Evolutionary conservation across 2,888 invertebrate genomes (phyloP).

Genomic region (Pegoplata infirma): DNA sequence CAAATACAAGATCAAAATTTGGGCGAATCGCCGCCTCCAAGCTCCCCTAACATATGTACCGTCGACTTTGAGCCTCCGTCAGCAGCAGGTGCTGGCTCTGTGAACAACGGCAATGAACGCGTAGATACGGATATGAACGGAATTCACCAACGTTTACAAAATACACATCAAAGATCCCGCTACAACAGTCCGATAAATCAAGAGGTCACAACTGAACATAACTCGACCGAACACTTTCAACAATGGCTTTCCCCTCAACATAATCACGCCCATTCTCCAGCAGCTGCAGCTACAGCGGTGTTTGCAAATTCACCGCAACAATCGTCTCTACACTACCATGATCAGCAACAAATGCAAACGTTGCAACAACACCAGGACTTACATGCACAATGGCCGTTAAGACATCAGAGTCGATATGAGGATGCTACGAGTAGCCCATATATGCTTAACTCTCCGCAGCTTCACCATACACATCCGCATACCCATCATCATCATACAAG

Average conservation of each 20-base stretch:
- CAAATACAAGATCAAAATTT: slow-evolving; percentile 61
- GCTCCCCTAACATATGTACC: slow-evolving; percentile 70
- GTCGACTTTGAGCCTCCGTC: slow-evolving; percentile 69
- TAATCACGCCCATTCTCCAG: slow-evolving; percentile 66
- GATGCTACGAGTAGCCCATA: slow-evolving; percentile 87
- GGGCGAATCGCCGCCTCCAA: slow-evolving; percentile 71
- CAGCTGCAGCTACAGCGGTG: slow-evolving; percentile 68
- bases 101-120: slow-evolving; percentile 11
- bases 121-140: slow-evolving; percentile 34
- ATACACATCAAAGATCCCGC: slow-evolving; percentile 54
- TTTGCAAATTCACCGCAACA: slow-evolving; percentile 45
- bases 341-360: slow-evolving; percentile 56
- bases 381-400: slow-evolving; percentile 55
- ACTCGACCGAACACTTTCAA: slow-evolving; percentile 49
- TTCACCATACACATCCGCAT: slow-evolving; percentile 43
- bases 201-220: slow-evolving; percentile 56
- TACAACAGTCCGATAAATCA: slow-evolving; percentile 55
- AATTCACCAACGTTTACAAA: slow-evolving; percentile 54
- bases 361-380: slow-evolving; percentile 55
- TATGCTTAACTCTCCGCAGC: slow-evolving; percentile 77
- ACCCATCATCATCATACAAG: slow-evolving; percentile 43
- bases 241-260: slow-evolving; percentile 61
- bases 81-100: slow-evolving; percentile 4
- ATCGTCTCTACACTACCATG: slow-evolving; percentile 47
- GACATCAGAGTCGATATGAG: slow-evolving; percentile 62